A percentile compares a stretch with the other conserved stretches of the same genome.
Evolutionary conservation across 2,797 vertebrate species (phyloP).

Genomic region (Phylloscopus collybita): DNA sequence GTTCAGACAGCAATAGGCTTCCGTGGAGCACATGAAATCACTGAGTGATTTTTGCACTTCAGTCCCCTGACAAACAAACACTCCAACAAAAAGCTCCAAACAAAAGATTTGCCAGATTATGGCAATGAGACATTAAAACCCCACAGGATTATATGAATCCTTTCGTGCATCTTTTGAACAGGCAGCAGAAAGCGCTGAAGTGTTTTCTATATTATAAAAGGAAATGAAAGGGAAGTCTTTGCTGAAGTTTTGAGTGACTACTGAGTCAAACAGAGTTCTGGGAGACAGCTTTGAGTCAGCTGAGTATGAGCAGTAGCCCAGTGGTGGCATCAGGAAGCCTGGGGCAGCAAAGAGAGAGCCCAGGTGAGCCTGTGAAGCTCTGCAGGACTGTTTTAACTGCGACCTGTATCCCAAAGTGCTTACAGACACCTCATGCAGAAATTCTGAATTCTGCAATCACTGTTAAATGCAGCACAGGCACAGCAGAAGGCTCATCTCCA

Average conservation of each 20-base stretch:
- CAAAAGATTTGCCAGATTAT: not conserved
- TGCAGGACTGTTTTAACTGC: not conserved
- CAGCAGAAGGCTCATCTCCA: not conserved
- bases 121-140: not conserved
- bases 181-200: not conserved
- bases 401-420: not conserved
- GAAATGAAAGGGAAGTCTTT: not conserved
- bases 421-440: not conserved
- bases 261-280: not conserved
- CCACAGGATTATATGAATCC: not conserved
- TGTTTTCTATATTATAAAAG: not conserved
- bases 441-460: not conserved
- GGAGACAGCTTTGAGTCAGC: not conserved
- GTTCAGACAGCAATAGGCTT: not conserved
- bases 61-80: not conserved
- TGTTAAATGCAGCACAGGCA: not conserved
- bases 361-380: not conserved
- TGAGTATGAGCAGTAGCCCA: not conserved
- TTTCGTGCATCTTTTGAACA: not conserved
- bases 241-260: not conserved
- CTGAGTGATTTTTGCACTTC: not conserved
- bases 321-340: not conserved
- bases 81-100: not conserved
- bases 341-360: not conserved
- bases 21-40: not conserved